These are phyloP conservation scores for Channa maculata DNA, from an alignment of 2,113 vertebrate species.

Conservation along the genomic window DNA sequence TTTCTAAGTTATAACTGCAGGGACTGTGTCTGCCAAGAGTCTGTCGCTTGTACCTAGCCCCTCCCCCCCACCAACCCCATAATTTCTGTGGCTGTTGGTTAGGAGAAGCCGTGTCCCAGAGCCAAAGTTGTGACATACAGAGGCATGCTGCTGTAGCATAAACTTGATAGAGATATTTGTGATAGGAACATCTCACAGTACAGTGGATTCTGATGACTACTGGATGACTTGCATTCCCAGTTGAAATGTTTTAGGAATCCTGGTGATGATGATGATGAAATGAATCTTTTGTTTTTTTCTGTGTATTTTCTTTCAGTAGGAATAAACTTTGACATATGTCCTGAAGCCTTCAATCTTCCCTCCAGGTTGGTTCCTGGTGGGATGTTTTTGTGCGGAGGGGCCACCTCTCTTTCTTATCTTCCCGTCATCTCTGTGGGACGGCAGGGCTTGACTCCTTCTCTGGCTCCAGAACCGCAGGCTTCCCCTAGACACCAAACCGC, in stretches of 20 bases:
- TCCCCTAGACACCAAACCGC: slow-evolving; percentile 80
- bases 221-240: slow-evolving; percentile 31
- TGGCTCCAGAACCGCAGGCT: slow-evolving; percentile 87
- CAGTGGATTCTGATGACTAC: slow-evolving; percentile 33
- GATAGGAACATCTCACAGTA: slow-evolving; percentile 43
- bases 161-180: slow-evolving; percentile 54
- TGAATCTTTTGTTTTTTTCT: slow-evolving; percentile 26
- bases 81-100: slow-evolving; percentile 69
- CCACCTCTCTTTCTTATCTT: slow-evolving; percentile 89
- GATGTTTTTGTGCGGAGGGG: slow-evolving; percentile 80
- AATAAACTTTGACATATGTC: slow-evolving; percentile 61
- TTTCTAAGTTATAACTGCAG: slow-evolving; percentile 71
- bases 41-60: slow-evolving; percentile 62
- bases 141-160: slow-evolving; percentile 70
- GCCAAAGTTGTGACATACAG: slow-evolving; percentile 70
- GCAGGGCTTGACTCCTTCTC: slow-evolving; percentile 84
- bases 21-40: slow-evolving; percentile 71
- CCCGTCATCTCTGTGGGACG: slow-evolving; percentile 91
- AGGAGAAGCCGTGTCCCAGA: slow-evolving; percentile 80
- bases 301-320: slow-evolving; percentile 40
- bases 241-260: slow-evolving; percentile 29
- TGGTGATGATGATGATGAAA: slow-evolving; percentile 28
- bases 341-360: slow-evolving; percentile 55
- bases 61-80: slow-evolving; percentile 3
- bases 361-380: slow-evolving; percentile 75